Evolutionary conservation across 2,113 vertebrate species (phyloP), one percentile per base, ranked within the genome.

Genomic region (Alligator mississippiensis): DNA sequence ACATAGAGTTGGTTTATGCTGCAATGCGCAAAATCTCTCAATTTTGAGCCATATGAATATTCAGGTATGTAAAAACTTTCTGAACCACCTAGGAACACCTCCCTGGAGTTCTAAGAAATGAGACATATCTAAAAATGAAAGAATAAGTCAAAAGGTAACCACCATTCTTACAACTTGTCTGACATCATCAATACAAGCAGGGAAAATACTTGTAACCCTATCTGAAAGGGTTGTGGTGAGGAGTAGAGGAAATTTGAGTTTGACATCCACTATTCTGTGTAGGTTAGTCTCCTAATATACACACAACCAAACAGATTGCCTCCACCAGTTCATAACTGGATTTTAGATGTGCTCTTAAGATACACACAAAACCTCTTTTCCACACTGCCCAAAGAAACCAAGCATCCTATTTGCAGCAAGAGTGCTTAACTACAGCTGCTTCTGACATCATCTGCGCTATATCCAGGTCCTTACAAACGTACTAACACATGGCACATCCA

Each of bases 171-270:
- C 4, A 12, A 54, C 34, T 55, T 34, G 72, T 30, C 25, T 1
- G 15, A 55, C 24, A 28, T 19, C 25, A 19, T 19, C 61, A 47
- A 28, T 2, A 60, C 0, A 0, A 21, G 27, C 0, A 2, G 28
- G 54, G 6, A 24, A 28, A 30, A 28, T 9, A 6, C 18, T 68
- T 68, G 16, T n/a, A 68, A 68, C n/a, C n/a, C 64, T 68, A n/a
- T 78, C 5, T 18, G 55, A 57, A 61, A 75, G 34, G 27, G 17
- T 7, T 21, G 34, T 28, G 28, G 60, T 3, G 61, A 22, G n/a
- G 1, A 3, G 2, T 2, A 13, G 68, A 59, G 34, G 74, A 38
- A 28, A 68, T 68, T 19, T 54, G 47, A 24, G 34, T 55, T 9
- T 83, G 3, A 13, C 60, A 22, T 18, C 62, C 85, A 8, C 38